A percentile compares a stretch with the other conserved stretches of the same genome.
Conservation (phyloP, 2,888 invertebrate genomes). For the Eupeodes latifasciatus region DNA sequence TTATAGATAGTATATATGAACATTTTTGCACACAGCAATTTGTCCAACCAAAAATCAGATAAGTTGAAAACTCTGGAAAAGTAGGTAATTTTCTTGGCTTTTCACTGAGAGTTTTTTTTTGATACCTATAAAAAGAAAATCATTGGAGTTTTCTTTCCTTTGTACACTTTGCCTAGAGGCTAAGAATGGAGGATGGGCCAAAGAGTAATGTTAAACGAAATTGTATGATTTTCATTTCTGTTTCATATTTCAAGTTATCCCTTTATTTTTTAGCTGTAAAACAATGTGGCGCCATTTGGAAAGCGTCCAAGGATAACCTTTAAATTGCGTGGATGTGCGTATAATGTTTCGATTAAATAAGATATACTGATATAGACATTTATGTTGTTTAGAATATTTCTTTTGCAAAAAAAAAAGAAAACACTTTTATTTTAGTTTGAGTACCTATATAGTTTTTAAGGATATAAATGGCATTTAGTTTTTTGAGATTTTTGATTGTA, state of each 20-base stretch:
- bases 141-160: constrained; percentile 2
- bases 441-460: not conserved
- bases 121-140: constrained; percentile 41
- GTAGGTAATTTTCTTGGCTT: constrained; percentile 38
- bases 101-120: constrained; percentile 35
- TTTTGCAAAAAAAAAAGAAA: not conserved
- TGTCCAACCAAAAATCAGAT: constrained; percentile 69
- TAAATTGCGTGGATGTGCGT: constrained; percentile 69
- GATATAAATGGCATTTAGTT: not conserved
- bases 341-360: constrained; percentile 71
- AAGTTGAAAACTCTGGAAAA: constrained; percentile 42
- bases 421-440: constrained; percentile 38
- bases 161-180: not conserved
- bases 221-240: constrained; percentile 24
- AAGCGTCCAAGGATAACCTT: constrained; percentile 63
- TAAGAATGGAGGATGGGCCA: not conserved
- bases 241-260: constrained; percentile 30
- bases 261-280: constrained; percentile 66
- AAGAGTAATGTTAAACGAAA: constrained; percentile 26
- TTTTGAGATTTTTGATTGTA: not conserved
- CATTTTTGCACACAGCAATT: constrained; percentile 46
- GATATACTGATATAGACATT: constrained; percentile 57
- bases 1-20: constrained; percentile 13
- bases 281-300: constrained; percentile 72
- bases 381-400: constrained; percentile 22